Evolutionary conservation across 2,113 vertebrate species (phyloP), one percentile per base, ranked within the genome.

Genomic region (Percopsis transmontana): DNA sequence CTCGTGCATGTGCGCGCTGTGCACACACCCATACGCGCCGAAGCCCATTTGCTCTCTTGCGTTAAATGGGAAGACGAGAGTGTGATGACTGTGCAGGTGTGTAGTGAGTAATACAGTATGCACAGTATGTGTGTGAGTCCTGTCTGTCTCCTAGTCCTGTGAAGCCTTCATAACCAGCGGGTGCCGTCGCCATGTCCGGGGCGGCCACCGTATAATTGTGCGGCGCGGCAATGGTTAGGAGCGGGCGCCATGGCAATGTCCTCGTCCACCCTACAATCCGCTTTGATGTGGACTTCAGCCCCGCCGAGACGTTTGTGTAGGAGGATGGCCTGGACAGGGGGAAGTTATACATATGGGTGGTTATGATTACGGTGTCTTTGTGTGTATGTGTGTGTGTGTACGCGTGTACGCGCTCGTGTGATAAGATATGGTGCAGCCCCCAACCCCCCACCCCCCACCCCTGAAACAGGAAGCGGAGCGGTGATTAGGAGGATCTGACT

Each of bases 401-500:
- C 2, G 19, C 42, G 38, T 13, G 4, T 19, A 12, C 24, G 23
- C 2, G 24, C 53, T n/a, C n/a, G 3, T 65, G 64, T 57, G 75
- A 80, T 33, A 7, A 6, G 27, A 33, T 33, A 7, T 33, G 27
- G 27, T 33, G 27, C 27, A 33, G 27, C 27, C 27, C 8, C 5
- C 27, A 6, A 33, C 5, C 5, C 27, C 5, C 27, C 27, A 1
- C 27, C 27, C 27, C 27, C 27, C 2, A 4, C 27, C 27, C 27
- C 15, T 61, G 60, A 52, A 72, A 79, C 79, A 85, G 89, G 90
- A 91, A 89, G 79, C 39, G 0, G 41, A 63, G 67, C 23, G 1
- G 8, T 18, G 74, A 86, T 90, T 87, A 89, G 80, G 65, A 71
- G 76, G 82, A 85, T 82, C 80, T 85, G 84, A 86, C 82, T 62